Base-by-base conservation (phyloP, 1,140 invertebrate genomes). In the Drosophila melanogaster region DNA sequence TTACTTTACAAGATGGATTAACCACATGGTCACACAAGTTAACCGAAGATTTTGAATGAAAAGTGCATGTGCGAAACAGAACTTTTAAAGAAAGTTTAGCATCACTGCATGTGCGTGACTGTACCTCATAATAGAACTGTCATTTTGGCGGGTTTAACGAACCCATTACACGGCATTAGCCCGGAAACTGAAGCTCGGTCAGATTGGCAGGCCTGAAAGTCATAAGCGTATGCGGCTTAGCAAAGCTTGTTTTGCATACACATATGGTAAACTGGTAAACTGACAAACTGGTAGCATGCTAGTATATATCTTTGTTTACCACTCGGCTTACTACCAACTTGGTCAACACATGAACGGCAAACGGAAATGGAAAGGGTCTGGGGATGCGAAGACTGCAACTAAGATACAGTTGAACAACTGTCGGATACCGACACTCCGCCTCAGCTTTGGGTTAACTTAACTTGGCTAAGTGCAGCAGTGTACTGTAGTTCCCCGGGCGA, bases 221-320 rank as follows among this genome's bases (percentile, higher is more conserved):
- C 76, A 79, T 80, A 83, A 83, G 81, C 57, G 37, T 81, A 81
- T 81, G 80, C 83, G 33, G 78, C 83, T 86, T 86, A 75, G 62
- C 30, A 35, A 3, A 14, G 35, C 26, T 64, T 30, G 58, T 17
- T 30, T 58, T 54, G 53, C 59, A 62, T 64, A 44, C 24, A 26
- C 38, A 60, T 43, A 60, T 44, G 38, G 75, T 55, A 65, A 65
- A 65, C 70, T 77, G 10, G 41, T 66, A 44, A 49, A 3, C 10
- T 12, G 14, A n/a, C 14, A 41, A 38, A 5, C 17, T 46, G 49
- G 41, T 22, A 57, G 72, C 50, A 30, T 43, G 22, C 53, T 19
- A 57, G 44, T 38, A 15, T 15, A 55, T 78, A 67, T 69, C 57
- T 59, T 43, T 69, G 61, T 56, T 59, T 64, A 65, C 58, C 70